A percentile compares a stretch with the other conserved stretches of the same genome.
These are phyloP conservation scores for Euclidia mi DNA, from an alignment of 2,888 invertebrate genomes.

Conservation along the genomic window DNA sequence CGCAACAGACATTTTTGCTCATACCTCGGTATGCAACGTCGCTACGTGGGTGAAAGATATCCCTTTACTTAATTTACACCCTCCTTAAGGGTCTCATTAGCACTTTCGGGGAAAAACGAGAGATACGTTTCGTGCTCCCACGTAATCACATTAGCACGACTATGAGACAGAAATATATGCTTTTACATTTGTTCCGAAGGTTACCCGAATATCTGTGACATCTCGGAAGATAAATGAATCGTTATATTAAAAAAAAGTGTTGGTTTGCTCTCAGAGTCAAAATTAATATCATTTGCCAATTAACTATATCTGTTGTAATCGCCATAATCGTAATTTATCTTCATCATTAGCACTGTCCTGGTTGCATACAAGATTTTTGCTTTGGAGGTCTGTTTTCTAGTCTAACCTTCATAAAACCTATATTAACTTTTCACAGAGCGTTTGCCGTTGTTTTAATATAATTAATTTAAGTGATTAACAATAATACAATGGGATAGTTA, in stretches of 20 bases:
- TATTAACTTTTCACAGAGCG: too few relatives aligned
- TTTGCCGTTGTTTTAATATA: too few relatives aligned
- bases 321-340: too few relatives aligned
- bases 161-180: constrained; percentile 54
- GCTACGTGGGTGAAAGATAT: constrained; percentile 37
- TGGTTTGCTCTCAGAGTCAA: too few relatives aligned
- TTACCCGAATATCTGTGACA: constrained; percentile 43
- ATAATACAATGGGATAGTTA: too few relatives aligned
- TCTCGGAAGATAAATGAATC: constrained; percentile 46
- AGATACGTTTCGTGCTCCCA: constrained; percentile 54
- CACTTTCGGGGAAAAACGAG: constrained; percentile 65
- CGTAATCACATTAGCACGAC: constrained; percentile 66
- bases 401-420: too few relatives aligned
- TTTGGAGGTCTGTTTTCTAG: too few relatives aligned
- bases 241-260: constrained; percentile 35
- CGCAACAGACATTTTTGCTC: constrained; percentile 31
- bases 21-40: constrained; percentile 11
- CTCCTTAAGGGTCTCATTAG: constrained; percentile 66
- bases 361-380: too few relatives aligned
- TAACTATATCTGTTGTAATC: too few relatives aligned
- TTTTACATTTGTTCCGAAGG: constrained; percentile 56
- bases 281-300: too few relatives aligned
- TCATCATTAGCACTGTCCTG: too few relatives aligned
- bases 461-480: too few relatives aligned
- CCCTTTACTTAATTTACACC: constrained; percentile 61